Evolutionary conservation across 2,797 vertebrate genomes (phyloP).

Genomic region (Anguilla pacifica): DNA sequence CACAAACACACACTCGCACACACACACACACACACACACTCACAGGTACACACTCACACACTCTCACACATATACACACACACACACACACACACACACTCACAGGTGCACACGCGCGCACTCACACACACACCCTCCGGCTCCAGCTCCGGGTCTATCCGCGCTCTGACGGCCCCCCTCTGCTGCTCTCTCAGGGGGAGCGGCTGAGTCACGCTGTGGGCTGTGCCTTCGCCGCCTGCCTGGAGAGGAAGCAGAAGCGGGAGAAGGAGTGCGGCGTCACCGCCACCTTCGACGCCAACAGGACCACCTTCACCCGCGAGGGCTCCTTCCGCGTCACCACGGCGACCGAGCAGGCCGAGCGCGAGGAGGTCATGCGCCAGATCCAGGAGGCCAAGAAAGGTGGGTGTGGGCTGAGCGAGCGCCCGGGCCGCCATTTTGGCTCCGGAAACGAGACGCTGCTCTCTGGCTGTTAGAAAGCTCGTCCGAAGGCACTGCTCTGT

Average conservation of each 20-base stretch:
- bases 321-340: constrained; percentile 96
- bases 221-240: constrained; percentile 95
- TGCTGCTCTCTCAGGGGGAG: constrained; percentile 79
- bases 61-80: too few relatives aligned
- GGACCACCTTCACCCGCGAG: constrained; percentile 97
- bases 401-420: constrained; percentile 44
- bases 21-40: too few relatives aligned
- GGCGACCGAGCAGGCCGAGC: constrained; percentile 94
- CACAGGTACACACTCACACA: too few relatives aligned
- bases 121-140: too few relatives aligned
- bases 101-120: too few relatives aligned
- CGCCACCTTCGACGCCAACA: constrained; percentile 95
- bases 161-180: background rate
- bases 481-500: too few relatives aligned
- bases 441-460: background rate
- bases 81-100: too few relatives aligned
- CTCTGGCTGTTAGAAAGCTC: too few relatives aligned
- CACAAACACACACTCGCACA: too few relatives aligned
- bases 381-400: constrained; percentile 91
- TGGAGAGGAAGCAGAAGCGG: constrained; percentile 96
- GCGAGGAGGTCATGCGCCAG: constrained; percentile 96
- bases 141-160: too few relatives aligned
- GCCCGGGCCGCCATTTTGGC: background rate
- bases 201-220: constrained; percentile 96
- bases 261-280: constrained; percentile 99